Percentiles rank a stretch among this genome's conserved stretches.
These are phyloP conservation scores for Metacarcinus magister DNA, from an alignment of 2,888 invertebrate genomes.

Conservation along the genomic window DNA sequence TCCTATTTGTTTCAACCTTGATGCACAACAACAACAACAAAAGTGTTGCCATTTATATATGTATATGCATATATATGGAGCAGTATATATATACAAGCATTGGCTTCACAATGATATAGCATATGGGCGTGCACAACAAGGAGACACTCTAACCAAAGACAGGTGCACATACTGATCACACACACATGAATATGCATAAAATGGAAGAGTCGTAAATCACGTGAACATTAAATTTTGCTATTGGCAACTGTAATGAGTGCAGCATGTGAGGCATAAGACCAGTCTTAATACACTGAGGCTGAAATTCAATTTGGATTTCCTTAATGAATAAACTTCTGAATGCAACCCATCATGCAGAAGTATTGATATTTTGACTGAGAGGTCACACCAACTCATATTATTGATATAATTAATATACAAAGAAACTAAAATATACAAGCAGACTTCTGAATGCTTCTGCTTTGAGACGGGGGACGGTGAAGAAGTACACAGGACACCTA, in stretches of 20 bases:
- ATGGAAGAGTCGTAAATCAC: conserved; percentile 47
- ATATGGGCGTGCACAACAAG: conserved; percentile 61
- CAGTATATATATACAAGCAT: conserved; percentile 55
- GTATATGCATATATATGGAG: neutral
- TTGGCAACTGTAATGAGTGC: conserved; percentile 15
- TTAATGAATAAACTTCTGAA: neutral
- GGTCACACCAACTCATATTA: neutral
- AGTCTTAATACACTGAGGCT: neutral
- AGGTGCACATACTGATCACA: conserved; percentile 65
- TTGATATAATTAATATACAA: neutral
- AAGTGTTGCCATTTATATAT: conserved; percentile 60
- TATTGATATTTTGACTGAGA: neutral
- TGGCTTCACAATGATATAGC: conserved; percentile 45
- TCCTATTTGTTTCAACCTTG: conserved; percentile 4
- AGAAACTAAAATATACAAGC: conserved; percentile 46
- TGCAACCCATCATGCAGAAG: conserved; percentile 10
- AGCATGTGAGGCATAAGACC: neutral
- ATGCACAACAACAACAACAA: conserved; percentile 43
- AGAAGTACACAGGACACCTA: conserved; percentile 63
- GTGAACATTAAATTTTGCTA: conserved; percentile 3
- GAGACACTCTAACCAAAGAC: conserved; percentile 61
- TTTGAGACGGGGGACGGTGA: conserved; percentile 9
- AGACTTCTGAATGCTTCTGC: conserved; percentile 56
- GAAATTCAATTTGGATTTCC: neutral
- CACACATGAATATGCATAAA: conserved; percentile 58